Evolutionary conservation across 2,113 vertebrate species (phyloP), one percentile per base, ranked within the genome.

Genomic region (Hippocampus abdominalis): DNA sequence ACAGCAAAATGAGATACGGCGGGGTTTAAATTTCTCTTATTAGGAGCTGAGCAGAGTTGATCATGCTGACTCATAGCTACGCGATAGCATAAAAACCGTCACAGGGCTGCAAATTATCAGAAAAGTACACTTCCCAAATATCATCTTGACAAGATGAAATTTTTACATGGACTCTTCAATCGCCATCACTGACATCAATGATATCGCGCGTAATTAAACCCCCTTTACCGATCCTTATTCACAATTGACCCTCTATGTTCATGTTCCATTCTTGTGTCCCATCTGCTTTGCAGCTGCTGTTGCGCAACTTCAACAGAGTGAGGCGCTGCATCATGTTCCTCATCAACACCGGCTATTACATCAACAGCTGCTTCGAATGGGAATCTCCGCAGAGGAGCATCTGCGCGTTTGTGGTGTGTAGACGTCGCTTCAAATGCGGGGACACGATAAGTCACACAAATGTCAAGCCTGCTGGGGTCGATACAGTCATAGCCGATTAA

Each of bases 301-400:
- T 97, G 64, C 94, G 92, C 76, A 98, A 98, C 90, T 98, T 98
- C 66, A 92, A 94, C 88, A 92, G 97, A 79, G 93, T 93, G 75
- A 92, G 95, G 74, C 94, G 92, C 74, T 96, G 95, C 84, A 75
- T 96, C 92, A 94, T 96, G 93, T 93, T 94, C 48, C 94, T 99
- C 2, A 89, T 98, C 83, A 96, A 94, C 79, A 90, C 93, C 11
- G 94, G 94, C 51, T 97, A 92, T 92, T 99, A 94, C 84, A 83
- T 99, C 86, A 98, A 95, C 91, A 98, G 97, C 92, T 98, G 97
- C 93, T 98, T 99, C 80, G 95, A 97, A 71, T 99, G 97, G 97
- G 95, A 98, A 75, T 99, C 94, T 84, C 95, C 97, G 53, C 94
- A 96, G 92, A 95, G 97, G 90, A 99, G 96, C 91, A 95, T 98